Evolutionary conservation across 2,113 vertebrate species (phyloP), one percentile per base, ranked within the genome.

Genomic region (Oncorhynchus nerka): DNA sequence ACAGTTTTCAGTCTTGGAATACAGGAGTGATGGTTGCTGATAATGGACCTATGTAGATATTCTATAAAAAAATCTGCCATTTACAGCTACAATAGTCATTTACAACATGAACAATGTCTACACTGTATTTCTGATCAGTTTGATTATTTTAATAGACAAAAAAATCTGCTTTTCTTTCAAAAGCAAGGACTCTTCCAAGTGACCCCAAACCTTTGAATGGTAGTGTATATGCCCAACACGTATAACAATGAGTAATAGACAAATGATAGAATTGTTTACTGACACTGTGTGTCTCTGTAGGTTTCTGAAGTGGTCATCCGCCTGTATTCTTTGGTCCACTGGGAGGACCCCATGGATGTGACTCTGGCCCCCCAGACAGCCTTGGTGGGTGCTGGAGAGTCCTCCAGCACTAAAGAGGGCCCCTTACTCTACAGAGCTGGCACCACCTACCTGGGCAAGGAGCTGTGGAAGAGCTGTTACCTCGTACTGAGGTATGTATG

Each of bases 281-380:
- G 70, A 45, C 59, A 7, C 65, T 6, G 4, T 22, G 19, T 62
- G 20, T 55, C 39, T 22, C 11, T 4, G 20, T 32, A 99, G 98
- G 94, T 94, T 0, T 91, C 95, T 0, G 85, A 94, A 0, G 95
- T 99, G 51, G 91, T 88, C 0, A 95, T 99, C 70, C 87, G 89
- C 4, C 95, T 97, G 81, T 99, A 99, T 0, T 97, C 97, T 68
- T 92, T 99, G 0, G 89, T 99, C 48, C 98, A 99, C 90, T 99
- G 98, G 98, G 97, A 99, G n/a, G 98, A 99, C 90, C 97, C 97
- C 26, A 83, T 93, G 92, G 97, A 99, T 0, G 91, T 95, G 76
- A 71, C 80, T 0, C 68, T 95, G 83, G 94, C 94, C 16, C 91
- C 94, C 0, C 7, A 79, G 39, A 85, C 79, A 12, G 89, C 34